Evolutionary conservation across 2,888 invertebrate species (phyloP), one percentile per base, ranked within the genome.

Genomic region (Selenia dentaria): DNA sequence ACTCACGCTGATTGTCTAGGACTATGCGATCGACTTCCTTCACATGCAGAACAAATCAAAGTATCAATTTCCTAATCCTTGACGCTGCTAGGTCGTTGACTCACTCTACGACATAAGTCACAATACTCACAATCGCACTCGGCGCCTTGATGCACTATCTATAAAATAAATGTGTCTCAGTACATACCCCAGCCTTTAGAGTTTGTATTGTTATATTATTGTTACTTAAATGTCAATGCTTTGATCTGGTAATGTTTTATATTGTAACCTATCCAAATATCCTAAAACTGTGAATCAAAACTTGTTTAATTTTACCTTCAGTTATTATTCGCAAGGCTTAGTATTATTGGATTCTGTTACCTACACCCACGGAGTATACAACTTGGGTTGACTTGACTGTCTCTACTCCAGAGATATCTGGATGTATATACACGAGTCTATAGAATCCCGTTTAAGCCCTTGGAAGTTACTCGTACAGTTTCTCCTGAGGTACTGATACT

Each of bases 1-100:
- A n/a, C n/a, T n/a, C n/a, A n/a, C n/a, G n/a, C n/a, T n/a, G n/a
- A n/a, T n/a, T n/a, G n/a, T 6, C 6, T 22, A 29, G 29, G 11
- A 10, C 26, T 47, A 52, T 50, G 51, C 37, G 54, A 56, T 59
- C 54, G 56, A 65, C 61, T 57, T 62, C 57, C 58, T 59, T 63
- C 59, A 71, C 61, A 62, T 52, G 57, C 65, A 67, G 67, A 66
- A 68, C 64, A 64, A 64, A 70, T 69, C 60, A 51, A 71, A 71
- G 69, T 77, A 71, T 78, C 74, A 59, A 74, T 78, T 81, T 80
- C 77, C 77, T 80, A 81, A 77, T 74, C 66, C 64, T 70, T 60
- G 67, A 16, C 35, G 32, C 64, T 64, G 64, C 62, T 66, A 66
- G 87, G 85, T 84, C 84, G 73, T 80, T 83, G 88, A 85, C 87